Evolutionary conservation across 30 jellyfish, hydroid and myxozoan genomes (phyloP), one percentile per base, ranked within the genome.

Genomic region (Phacellophora camtschatica): DNA sequence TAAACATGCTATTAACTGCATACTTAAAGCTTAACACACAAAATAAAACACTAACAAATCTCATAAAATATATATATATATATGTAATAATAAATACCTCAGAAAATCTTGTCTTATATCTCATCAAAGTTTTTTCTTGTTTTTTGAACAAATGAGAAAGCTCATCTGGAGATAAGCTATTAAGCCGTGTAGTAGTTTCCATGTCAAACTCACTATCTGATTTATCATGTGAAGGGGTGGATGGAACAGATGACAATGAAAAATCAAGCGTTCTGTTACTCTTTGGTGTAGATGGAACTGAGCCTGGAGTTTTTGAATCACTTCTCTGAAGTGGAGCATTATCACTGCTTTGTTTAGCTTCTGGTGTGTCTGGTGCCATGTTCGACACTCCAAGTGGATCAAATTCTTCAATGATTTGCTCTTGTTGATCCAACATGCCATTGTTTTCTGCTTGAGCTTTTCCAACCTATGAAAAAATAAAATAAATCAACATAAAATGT

Each of bases 371-470:
- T 19, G 78, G 77, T 1, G 82, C 42, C 7, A 84, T n/a, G 31
- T 35, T 9, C 16, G 34, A 0, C 1, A 61, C 91, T 34, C 94
- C 94, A 16, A 82, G 81, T 0, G 94, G 94, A 61, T 82, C 94
- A 0, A 59, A 42, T 1, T 33, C 81, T 25, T 43, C 48, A 28
- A 33, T 37, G 0, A 75, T 12, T 24, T 66, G 46, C 22, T 70
- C 94, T 42, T 66, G 79, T 28, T 68, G 86, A 54, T 88, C 98
- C 35, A 90, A 61, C 10, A 82, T 49, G 4, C 98, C 98, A 84
- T 90, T 90, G 55, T 90, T 90, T 73, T 90, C 96, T 25, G 98
- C 98, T 66, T 90, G 98, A 23, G 98, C 98, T 57, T 88, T 79
- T 29, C 98, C 98, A 39, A 84, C 98, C 98, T 90, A 15, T n/a